phyloP scores from a whole-genome alignment of 2,888 invertebrate genomes.

The Lapara coniferarum region DNA sequence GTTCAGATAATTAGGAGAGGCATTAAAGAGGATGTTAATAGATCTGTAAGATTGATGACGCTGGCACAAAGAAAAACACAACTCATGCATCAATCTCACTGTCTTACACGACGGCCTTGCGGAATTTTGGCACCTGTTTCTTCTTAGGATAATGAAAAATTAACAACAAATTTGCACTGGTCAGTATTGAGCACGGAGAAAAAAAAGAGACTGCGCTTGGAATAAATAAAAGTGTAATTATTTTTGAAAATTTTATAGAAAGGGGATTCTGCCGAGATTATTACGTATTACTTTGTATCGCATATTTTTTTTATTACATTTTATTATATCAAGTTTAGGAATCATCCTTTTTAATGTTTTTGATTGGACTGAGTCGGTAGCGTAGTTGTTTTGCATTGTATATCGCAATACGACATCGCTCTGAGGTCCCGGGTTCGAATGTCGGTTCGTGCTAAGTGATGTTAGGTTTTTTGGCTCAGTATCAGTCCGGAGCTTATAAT shows the following conservation, averaged over 20 bases:
- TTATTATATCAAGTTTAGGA: too few species aligned
- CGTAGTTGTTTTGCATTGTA: too few species aligned
- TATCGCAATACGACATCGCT: too few species aligned
- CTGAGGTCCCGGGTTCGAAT: too few species aligned
- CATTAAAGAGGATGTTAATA: slow-evolving; percentile 74
- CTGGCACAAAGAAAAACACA: slow-evolving; percentile 68
- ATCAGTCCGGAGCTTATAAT: too few species aligned
- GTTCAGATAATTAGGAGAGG: slow-evolving; percentile 67
- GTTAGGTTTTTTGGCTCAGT: too few species aligned
- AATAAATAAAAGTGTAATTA: slow-evolving; percentile 9
- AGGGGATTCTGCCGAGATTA: background rate
- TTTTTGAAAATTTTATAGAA: background rate
- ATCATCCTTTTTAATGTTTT: too few species aligned
- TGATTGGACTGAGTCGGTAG: too few species aligned
- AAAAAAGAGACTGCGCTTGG: background rate
- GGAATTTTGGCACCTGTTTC: slow-evolving; percentile 30
- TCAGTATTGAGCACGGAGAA: slow-evolving; percentile 3
- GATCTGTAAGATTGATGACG: slow-evolving; percentile 71
- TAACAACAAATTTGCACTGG: slow-evolving; percentile 20
- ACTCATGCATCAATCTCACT: slow-evolving; percentile 70
- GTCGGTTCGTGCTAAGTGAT: too few species aligned
- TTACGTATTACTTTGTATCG: background rate
- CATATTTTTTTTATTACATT: too few species aligned
- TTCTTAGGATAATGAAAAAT: slow-evolving; percentile 30
- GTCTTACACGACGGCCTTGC: slow-evolving; percentile 43